phyloP scores from a whole-genome alignment of 2,888 invertebrate genomes.

The Apocheima hispidaria region DNA sequence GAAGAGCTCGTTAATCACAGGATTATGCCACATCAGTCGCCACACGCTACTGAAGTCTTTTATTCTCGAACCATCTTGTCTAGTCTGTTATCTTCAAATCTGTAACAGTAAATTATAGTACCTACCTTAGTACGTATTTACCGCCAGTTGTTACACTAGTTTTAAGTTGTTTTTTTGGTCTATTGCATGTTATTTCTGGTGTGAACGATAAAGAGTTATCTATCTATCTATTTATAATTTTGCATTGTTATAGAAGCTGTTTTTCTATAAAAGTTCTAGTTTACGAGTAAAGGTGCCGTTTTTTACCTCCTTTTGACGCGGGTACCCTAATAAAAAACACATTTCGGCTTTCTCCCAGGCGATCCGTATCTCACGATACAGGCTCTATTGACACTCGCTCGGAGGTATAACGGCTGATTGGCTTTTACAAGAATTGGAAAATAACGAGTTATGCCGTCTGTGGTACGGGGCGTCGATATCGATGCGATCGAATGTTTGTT shows the following conservation, averaged over 20 bases:
- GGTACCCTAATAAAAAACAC: constrained; percentile 62
- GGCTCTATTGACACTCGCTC: constrained; percentile 69
- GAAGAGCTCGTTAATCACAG: too few relatives aligned
- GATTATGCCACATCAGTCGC: too few relatives aligned
- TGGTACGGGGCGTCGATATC: constrained; percentile 16
- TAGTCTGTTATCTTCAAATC: too few relatives aligned
- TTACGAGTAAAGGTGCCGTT: constrained; percentile 40
- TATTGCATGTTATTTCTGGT: too few relatives aligned
- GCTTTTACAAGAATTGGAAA: constrained; percentile 74
- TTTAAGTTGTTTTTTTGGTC: too few relatives aligned
- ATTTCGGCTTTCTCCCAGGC: constrained; percentile 56
- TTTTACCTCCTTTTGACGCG: constrained; percentile 46
- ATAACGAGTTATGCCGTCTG: constrained; percentile 54
- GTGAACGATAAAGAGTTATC: too few relatives aligned
- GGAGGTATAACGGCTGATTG: constrained; percentile 68
- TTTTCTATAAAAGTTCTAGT: neutral
- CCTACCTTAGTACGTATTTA: too few relatives aligned
- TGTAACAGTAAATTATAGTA: too few relatives aligned
- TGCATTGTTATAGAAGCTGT: neutral
- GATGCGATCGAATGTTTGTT: constrained; percentile 5
- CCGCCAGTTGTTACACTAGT: too few relatives aligned
- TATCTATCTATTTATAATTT: too few relatives aligned
- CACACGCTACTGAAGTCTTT: too few relatives aligned
- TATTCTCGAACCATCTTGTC: too few relatives aligned
- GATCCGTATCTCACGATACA: constrained; percentile 62